Percentiles rank a stretch among this genome's conserved stretches.
phyloP scores from a whole-genome alignment of 1,140 invertebrate genomes.

The Papilio machaon region DNA sequence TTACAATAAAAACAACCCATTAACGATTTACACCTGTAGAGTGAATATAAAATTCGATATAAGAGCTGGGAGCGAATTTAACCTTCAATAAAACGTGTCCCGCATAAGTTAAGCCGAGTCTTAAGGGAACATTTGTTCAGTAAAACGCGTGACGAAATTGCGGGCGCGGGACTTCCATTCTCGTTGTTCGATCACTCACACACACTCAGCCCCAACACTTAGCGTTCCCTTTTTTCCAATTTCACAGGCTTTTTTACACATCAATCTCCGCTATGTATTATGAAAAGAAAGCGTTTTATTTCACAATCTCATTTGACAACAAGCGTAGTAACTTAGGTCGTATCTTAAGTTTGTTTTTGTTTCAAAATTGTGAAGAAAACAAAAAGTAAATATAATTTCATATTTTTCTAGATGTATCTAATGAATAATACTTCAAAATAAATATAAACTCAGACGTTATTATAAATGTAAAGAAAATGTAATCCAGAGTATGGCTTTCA shows the following conservation, averaged over 20 bases:
- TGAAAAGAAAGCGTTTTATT: slow-evolving; percentile 46
- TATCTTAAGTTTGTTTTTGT: background rate
- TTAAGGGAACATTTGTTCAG: slow-evolving; percentile 76
- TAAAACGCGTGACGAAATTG: slow-evolving; percentile 77
- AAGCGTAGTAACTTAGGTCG: slow-evolving; percentile 14
- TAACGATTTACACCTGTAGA: slow-evolving; percentile 60
- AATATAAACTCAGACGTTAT: background rate
- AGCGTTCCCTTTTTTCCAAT: slow-evolving; percentile 79
- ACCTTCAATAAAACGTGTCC: slow-evolving; percentile 74
- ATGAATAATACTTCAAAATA: background rate
- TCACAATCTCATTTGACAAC: slow-evolving; percentile 39
- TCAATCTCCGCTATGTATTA: slow-evolving; percentile 71
- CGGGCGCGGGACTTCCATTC: slow-evolving; percentile 60
- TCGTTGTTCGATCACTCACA: slow-evolving; percentile 68
- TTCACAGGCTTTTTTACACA: slow-evolving; percentile 74
- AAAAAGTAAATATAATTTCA: background rate
- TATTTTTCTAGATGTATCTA: background rate
- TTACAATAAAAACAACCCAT: slow-evolving; percentile 54
- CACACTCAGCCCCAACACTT: slow-evolving; percentile 67
- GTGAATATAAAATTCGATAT: slow-evolving; percentile 61
- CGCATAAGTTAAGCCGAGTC: slow-evolving; percentile 71
- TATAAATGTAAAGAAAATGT: background rate
- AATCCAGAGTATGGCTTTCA: background rate
- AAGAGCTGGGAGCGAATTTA: slow-evolving; percentile 58
- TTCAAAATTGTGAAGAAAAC: background rate